Evolutionary conservation across 2,888 invertebrate genomes (phyloP).

Genomic region (Phytoseiulus persimilis): DNA sequence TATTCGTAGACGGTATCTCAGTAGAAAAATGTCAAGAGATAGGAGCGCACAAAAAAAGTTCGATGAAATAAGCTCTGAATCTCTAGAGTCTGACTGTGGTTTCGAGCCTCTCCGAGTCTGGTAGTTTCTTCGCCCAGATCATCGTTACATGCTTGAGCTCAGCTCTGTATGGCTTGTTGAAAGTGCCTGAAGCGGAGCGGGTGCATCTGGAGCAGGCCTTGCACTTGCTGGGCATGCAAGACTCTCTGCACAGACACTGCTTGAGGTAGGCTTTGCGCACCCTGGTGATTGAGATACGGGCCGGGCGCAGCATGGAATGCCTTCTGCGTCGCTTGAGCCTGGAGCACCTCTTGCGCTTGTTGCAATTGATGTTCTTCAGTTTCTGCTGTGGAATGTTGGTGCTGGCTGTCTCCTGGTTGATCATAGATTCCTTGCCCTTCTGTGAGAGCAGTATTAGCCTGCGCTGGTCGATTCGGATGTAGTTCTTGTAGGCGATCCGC

Average conservation of each 20-base stretch:
- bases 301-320: background rate
- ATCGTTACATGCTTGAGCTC: too few relatives aligned
- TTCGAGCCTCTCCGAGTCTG: too few relatives aligned
- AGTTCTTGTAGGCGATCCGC: background rate
- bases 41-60: too few relatives aligned
- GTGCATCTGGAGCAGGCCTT: background rate
- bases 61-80: too few relatives aligned
- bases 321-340: background rate
- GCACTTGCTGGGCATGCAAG: background rate
- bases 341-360: background rate
- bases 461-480: background rate
- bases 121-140: too few relatives aligned
- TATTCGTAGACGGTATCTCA: too few relatives aligned
- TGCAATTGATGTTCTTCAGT: background rate
- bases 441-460: too few relatives aligned
- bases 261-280: background rate
- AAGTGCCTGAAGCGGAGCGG: background rate
- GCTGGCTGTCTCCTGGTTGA: too few relatives aligned
- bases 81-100: too few relatives aligned
- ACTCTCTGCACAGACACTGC: background rate
- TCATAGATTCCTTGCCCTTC: too few relatives aligned
- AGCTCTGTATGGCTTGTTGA: background rate
- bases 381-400: too few relatives aligned
- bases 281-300: background rate
- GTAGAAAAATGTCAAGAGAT: too few relatives aligned